These are phyloP conservation scores for Epicauta chinensis DNA, from an alignment of 1,140 invertebrate species.

Conservation along the genomic window DNA sequence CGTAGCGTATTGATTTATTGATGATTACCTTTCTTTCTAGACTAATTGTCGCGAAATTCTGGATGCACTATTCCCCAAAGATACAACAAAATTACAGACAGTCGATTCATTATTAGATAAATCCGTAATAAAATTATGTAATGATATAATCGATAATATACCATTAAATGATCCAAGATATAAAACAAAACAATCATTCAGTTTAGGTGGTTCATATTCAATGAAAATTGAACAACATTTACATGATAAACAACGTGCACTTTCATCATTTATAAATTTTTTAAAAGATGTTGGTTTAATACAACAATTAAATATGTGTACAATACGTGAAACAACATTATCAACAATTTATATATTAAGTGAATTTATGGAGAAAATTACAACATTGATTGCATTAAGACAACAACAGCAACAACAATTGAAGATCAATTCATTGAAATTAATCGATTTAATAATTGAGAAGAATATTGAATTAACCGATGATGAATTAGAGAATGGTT, in stretches of 20 bases:
- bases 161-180: conserved; percentile 85
- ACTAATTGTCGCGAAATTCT: conserved; percentile 52
- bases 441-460: no score
- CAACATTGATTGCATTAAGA: conserved; percentile 55
- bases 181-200: conserved; percentile 43
- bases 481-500: conserved; percentile 42
- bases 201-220: conserved; percentile 59
- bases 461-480: no score
- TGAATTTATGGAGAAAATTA: conserved; percentile 57
- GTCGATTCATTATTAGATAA: conserved; percentile 59
- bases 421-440: no score
- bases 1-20: no score
- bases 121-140: conserved; percentile 63
- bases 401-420: no score
- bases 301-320: conserved; percentile 46
- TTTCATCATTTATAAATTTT: conserved; percentile 68
- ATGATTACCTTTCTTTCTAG: no score
- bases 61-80: conserved; percentile 56
- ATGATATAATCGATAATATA: conserved; percentile 79
- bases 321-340: conserved; percentile 48
- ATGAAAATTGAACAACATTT: conserved; percentile 79
- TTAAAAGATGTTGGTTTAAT: conserved; percentile 69
- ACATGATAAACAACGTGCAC: conserved; percentile 75
- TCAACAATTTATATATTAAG: conserved; percentile 60
- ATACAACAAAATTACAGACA: conserved; percentile 39